phyloP scores from a whole-genome alignment of 1,140 invertebrate genomes.

The Acromyrmex charruanus region DNA sequence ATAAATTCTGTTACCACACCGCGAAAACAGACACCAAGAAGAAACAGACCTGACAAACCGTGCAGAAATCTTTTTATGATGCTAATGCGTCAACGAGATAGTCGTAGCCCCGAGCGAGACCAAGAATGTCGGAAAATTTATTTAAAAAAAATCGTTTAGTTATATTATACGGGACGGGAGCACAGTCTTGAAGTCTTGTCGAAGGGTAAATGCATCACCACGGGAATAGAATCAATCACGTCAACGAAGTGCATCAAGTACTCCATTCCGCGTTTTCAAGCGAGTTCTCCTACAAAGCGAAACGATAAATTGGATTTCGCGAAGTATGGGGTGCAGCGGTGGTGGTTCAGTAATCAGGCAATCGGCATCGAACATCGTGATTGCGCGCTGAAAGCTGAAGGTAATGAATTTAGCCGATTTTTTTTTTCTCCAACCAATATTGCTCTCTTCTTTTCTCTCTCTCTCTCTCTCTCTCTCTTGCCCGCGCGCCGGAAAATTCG shows the following conservation, averaged over 20 bases:
- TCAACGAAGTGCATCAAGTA: conserved; percentile 27
- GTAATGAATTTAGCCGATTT: conserved; percentile 47
- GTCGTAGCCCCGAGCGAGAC: background rate
- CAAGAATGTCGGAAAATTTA: background rate
- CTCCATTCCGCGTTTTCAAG: background rate
- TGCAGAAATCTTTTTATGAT: background rate
- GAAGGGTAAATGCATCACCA: conserved; percentile 3
- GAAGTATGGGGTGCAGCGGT: background rate
- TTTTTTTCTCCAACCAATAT: conserved; percentile 10
- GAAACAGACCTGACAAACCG: conserved; percentile 17
- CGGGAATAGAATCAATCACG: conserved; percentile 46
- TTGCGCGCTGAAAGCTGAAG: conserved; percentile 10
- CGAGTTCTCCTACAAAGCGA: conserved; percentile 9
- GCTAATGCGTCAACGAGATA: conserved; percentile 9
- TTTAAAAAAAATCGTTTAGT: background rate
- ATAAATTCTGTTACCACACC: conserved; percentile 17
- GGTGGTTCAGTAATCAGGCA: conserved; percentile 27
- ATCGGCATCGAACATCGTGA: conserved; percentile 25
- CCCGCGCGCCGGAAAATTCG: conserved; percentile 30
- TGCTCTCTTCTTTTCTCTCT: conserved; percentile 6
- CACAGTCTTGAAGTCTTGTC: background rate
- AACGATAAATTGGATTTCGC: conserved; percentile 54
- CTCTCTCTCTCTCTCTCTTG: background rate
- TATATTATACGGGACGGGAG: background rate
- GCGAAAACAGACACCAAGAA: background rate